Evolutionary conservation across 1,140 invertebrate genomes (phyloP), one percentile per base, ranked within the genome.

Genomic region (Drosophila orosa): DNA sequence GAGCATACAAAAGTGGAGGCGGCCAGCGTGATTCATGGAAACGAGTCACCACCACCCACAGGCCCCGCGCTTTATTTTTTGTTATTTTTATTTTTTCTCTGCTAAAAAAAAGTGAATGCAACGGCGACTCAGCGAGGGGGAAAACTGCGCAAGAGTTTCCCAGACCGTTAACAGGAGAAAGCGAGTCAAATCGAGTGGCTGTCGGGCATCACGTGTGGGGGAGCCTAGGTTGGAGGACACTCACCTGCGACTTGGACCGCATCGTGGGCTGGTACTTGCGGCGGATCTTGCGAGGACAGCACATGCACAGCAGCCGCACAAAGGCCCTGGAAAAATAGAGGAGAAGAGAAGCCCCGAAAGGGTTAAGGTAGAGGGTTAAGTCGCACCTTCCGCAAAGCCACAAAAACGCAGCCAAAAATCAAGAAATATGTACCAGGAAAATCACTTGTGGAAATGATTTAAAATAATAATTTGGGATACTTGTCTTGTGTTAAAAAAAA

Each of bases 191-290:
- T 47, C 65, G 48, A 47, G 44, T 71, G 40, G 40, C 19, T 69
- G 63, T 25, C 15, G 40, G 19, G 24, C 40, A 39, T 29, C 25
- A 24, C 10, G 31, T 35, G 9, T 10, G 5, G 3, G 5, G 17
- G 13, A 15, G 50, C 31, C 31, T 9, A 25, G 68, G 42, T 29
- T 50, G 15, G 17, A 33, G 45, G 39, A 22, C 60, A 90, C 92
- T 94, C 92, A 97, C 96, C 95, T 96, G 96, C 74, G 95, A 96
- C 71, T 96, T 96, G 78, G 95, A 96, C 72, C 95, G 94, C 74
- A 96, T 95, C 61, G 95, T 95, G 15, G 95, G 95, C 81, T 96
- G 95, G 92, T 96, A 96, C 90, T 95, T 95, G 87, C 95, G 93
- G 60, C 95, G 93, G 76, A 96, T 94, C 80, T 95, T 94, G 48